Evolutionary conservation across 1,140 invertebrate genomes (phyloP), one percentile per base, ranked within the genome.

Genomic region (Caenorhabditis tropicalis): DNA sequence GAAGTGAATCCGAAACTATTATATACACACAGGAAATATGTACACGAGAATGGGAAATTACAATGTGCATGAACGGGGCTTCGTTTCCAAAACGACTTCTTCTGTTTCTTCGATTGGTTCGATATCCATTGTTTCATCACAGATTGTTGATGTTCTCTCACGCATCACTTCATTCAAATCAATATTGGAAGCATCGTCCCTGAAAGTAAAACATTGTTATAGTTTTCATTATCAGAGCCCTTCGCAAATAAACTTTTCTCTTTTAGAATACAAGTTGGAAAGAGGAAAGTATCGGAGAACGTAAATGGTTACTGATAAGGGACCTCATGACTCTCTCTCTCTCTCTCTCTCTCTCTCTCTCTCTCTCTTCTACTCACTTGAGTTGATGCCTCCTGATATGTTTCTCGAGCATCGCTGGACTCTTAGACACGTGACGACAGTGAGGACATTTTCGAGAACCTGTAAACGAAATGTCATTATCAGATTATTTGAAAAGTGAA

Each of bases 381-480:
- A 81, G 39, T 83, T 79, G 70, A 60, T 85, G 84, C 29, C 84
- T 80, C 58, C 36, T 74, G 21, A 87, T 86, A 49, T 87, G 86
- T 65, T 87, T 87, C 58, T 82, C 84, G 27, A 87, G 53, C 86
- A 87, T 87, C 60, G 86, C 86, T 16, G 86, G 86, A 60, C 84
- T 86, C 70, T 87, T 87, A 9, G 86, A 87, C 12, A 87, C 83
- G 53, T 87, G 86, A 49, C 80, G 81, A 60, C 86, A 87, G 82
- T 86, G 48, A 21, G 83, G 80, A 56, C 84, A 85, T 82, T 82
- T 82, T 39, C 84, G 84, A 46, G 80, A 79, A 31, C 84, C 84
- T 85, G 33, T 43, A 85, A 74, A 6, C 19, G 4, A 70, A 29
- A 31, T 6, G 29, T 81, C 53, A 79, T 81, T 51, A 81, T 51